Evolutionary conservation across 2,888 invertebrate species (phyloP).

Genomic region (Phania funesta): DNA sequence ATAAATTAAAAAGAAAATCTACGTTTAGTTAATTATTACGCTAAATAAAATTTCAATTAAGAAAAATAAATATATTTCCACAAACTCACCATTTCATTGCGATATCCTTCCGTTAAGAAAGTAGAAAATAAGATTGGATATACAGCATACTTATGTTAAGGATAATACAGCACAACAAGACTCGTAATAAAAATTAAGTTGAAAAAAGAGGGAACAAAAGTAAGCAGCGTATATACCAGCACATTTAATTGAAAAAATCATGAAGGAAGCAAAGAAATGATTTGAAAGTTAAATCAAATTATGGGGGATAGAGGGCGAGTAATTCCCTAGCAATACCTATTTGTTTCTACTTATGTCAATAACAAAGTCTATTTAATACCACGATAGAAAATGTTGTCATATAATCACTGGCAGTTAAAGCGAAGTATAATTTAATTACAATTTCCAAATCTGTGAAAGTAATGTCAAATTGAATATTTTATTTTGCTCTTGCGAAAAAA

Average conservation of each 20-base stretch:
- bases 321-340: slow-evolving; percentile 31
- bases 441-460: slow-evolving; percentile 33
- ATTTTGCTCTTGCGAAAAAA: background rate
- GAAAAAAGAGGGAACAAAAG: slow-evolving; percentile 8
- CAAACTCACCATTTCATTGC: background rate
- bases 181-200: slow-evolving; percentile 46
- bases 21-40: slow-evolving; percentile 68
- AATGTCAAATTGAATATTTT: slow-evolving; percentile 42
- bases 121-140: too few relatives aligned
- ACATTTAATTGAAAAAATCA: slow-evolving; percentile 35
- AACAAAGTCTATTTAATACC: slow-evolving; percentile 54
- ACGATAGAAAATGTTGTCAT: slow-evolving; percentile 52
- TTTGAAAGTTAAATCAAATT: slow-evolving; percentile 56
- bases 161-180: slow-evolving; percentile 63
- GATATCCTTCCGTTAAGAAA: too few relatives aligned
- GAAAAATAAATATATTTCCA: slow-evolving; percentile 43
- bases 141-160: slow-evolving; percentile 61
- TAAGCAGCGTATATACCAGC: slow-evolving; percentile 57
- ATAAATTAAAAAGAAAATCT: slow-evolving; percentile 31
- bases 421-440: slow-evolving; percentile 38
- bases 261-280: slow-evolving; percentile 24
- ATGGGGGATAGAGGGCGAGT: slow-evolving; percentile 35
- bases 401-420: slow-evolving; percentile 42
- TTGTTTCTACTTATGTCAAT: background rate
- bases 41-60: slow-evolving; percentile 68